Base-by-base conservation (phyloP, 2,113 vertebrate species). In the Lampris megalopsis region DNA sequence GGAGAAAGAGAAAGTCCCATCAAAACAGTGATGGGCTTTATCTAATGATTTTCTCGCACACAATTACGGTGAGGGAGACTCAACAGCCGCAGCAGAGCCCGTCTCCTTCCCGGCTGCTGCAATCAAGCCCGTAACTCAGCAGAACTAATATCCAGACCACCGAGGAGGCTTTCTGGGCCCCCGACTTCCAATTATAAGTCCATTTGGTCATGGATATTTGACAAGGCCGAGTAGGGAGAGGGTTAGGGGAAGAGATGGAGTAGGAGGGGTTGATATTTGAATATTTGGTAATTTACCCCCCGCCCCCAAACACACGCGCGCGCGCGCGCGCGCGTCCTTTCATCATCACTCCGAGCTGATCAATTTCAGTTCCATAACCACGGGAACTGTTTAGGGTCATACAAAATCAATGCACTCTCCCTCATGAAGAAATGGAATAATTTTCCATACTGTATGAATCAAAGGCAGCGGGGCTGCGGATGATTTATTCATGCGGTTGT, bases 181-280 rank as follows among this genome's bases (percentile, higher is more conserved):
- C 87, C 80, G 81, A 87, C 86, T 89, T 87, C 86, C 86, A 91
- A 90, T 91, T 87, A 91, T 84, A 81, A 87, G 88, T 87, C 81
- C 82, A 80, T 91, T 90, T 91, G 79, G 86, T 87, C 86, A 86
- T 4, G 75, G 84, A 78, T 87, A 75, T 88, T 87, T 82, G 79
- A 73, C 59, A 53, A 82, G 75, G 50, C 53, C 54, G 68, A 57
- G 83, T 49, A 41, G 49, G 13, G 68, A 59, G 68, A 60, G 49
- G 58, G 36, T 50, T 56, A 60, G 10, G 49, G 58, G 57, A 24
- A 57, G 65, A 41, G 82, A 47, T 24, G 10, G 57, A 11, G 65
- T 45, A 62, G n/a, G 10, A 53, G 50, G n/a, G 35, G 36, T n/a
- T 2, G 54, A 61, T 73, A 90, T 87, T 87, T 87, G 64, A 88